Conservation (phyloP, 1,140 invertebrate genomes). For the Laodelphax striatellus region DNA sequence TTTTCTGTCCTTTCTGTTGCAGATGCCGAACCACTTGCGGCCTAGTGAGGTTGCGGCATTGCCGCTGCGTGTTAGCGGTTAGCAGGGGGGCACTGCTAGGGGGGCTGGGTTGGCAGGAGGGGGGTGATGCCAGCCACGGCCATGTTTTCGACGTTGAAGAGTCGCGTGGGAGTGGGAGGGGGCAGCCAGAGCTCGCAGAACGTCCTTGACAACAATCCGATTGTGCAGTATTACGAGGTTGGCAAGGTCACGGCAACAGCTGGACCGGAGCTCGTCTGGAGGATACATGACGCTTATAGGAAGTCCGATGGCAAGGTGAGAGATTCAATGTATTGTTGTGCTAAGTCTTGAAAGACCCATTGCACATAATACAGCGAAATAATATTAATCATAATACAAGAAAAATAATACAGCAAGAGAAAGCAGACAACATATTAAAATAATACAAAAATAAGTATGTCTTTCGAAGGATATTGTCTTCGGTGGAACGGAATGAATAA, state of each 20-base stretch:
- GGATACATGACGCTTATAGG: slow-evolving; percentile 78
- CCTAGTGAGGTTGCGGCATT: too few species aligned
- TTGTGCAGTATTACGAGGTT: slow-evolving; percentile 77
- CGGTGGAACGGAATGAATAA: too few species aligned
- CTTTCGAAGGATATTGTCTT: too few species aligned
- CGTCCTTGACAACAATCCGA: slow-evolving; percentile 68
- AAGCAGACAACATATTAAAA: too few species aligned
- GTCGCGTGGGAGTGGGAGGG: slow-evolving; percentile 38
- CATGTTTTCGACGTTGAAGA: slow-evolving; percentile 67
- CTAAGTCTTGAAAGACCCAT: too few species aligned
- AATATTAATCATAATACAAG: too few species aligned
- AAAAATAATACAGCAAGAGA: too few species aligned
- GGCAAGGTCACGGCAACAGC: slow-evolving; percentile 78
- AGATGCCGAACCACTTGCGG: too few species aligned
- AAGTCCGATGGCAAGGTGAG: slow-evolving; percentile 85
- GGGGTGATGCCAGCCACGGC: slow-evolving; percentile 34
- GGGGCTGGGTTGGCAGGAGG: neutral
- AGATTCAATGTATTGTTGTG: slow-evolving; percentile 16
- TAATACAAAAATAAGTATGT: too few species aligned
- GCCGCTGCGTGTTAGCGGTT: too few species aligned
- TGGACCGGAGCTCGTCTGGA: slow-evolving; percentile 86
- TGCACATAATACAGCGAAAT: too few species aligned
- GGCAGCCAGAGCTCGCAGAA: slow-evolving; percentile 36
- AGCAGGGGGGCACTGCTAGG: neutral
- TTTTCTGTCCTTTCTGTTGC: too few species aligned